Evolutionary conservation across 2,888 invertebrate genomes (phyloP).

Genomic region (Drosophila hawaiiensis): DNA sequence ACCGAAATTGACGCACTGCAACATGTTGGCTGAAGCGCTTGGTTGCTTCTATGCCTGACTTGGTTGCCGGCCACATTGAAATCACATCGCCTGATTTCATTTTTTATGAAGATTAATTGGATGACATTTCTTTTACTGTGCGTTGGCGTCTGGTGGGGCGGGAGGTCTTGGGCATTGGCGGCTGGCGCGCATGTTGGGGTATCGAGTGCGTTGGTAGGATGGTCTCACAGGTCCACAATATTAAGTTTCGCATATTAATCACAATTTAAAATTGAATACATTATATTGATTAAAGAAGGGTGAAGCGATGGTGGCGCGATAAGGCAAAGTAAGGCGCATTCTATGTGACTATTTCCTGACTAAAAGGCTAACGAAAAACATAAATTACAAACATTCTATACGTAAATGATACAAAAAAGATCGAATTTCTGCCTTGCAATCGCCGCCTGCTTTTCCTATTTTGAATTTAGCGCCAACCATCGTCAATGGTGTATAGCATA

Average conservation of each 20-base stretch:
- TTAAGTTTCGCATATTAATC: slow-evolving; percentile 74
- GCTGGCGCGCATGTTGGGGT: slow-evolving; percentile 22
- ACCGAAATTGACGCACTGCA: slow-evolving; percentile 51
- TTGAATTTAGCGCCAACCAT: slow-evolving; percentile 22
- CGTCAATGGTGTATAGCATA: neutral
- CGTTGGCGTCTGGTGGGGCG: neutral
- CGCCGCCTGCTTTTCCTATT: neutral
- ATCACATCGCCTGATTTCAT: slow-evolving; percentile 74
- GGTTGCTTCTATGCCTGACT: slow-evolving; percentile 51
- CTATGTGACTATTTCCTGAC: neutral
- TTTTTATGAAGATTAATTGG: slow-evolving; percentile 79
- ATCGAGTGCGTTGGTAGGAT: slow-evolving; percentile 44
- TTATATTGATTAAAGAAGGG: slow-evolving; percentile 62
- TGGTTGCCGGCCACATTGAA: slow-evolving; percentile 43
- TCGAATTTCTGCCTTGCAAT: neutral
- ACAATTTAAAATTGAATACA: slow-evolving; percentile 74
- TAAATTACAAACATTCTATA: neutral
- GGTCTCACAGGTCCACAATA: slow-evolving; percentile 53
- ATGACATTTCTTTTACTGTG: slow-evolving; percentile 64
- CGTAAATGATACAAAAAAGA: neutral
- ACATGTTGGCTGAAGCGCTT: slow-evolving; percentile 64
- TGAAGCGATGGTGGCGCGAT: neutral
- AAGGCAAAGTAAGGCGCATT: slow-evolving; percentile 1
- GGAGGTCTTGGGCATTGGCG: slow-evolving; percentile 3
- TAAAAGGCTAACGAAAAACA: neutral